Evolutionary conservation across 2,113 vertebrate species (phyloP), one percentile per base, ranked within the genome.

Genomic region (Grallaria varia): DNA sequence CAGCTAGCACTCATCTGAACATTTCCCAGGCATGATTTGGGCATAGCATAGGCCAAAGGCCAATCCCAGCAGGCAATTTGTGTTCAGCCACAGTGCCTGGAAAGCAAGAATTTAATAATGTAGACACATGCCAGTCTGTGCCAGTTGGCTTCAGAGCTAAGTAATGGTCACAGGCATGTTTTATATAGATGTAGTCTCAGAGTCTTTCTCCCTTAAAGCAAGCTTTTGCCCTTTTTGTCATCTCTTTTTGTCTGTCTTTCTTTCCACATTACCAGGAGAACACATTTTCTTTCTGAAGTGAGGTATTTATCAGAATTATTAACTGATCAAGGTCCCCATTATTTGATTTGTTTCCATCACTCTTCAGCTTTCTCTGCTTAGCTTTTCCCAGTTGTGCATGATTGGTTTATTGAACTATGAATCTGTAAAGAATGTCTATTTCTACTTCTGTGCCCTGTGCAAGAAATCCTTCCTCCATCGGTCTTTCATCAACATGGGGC

Each of bases 31-130:
- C 59, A 80, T 50, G 59, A 68, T 88, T 77, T 93, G 79, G 86
- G 90, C 85, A 94, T 69, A 83, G 45, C 86, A 80, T 6, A 96
- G 88, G 72, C 92, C 94, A 96, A 97, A 97, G 94, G 64, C 92
- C 85, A 96, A 71, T 58, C 72, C 50, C 90, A 96, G 88, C 86
- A 95, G 88, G 88, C 59, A 86, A 81, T 74, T 27, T 94, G 47
- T 80, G 62, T 69, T 93, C 88, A 88, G n/a, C 42, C 86, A 84
- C 56, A 35, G 50, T 88, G 50, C 77, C 64, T 92, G 88, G 82
- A 95, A 97, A 92, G 45, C 72, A 71, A 84, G 72, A 83, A 84
- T 93, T 93, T 71, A 95, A 96, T 95, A 88, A 92, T 52, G 79
- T 93, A 90, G 95, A 92, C 88, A 93, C 50, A 90, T 0, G 4